Base-by-base conservation (phyloP, 2,797 vertebrate genomes). In the Spatula versicolor region DNA sequence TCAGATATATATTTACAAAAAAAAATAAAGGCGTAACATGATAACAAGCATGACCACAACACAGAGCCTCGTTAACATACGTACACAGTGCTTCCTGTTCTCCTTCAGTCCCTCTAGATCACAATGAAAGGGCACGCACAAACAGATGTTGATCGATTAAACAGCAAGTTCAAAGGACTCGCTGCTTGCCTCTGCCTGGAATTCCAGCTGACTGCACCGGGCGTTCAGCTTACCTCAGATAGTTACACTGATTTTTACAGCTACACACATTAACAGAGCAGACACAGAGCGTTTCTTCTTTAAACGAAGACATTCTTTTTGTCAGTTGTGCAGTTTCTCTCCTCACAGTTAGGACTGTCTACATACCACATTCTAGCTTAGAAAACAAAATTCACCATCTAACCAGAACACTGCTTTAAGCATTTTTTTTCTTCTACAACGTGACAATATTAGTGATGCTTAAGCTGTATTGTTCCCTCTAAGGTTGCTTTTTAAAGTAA, bases 51-150 rank as follows among this genome's bases (percentile, higher is more conserved):
- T 35, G 55, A 74, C n/a, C 89, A 91, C 60, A 56, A 60, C 56
- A 52, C 46, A 81, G 73, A 83, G 74, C 7, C 68, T 83, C 58
- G 37, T 69, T 69, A 11, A 31, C 1, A 46, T 11, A 52, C 25
- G 52, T 17, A 4, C 46, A 20, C 17, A 60, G 83, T 3, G 1
- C 23, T 62, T 4, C 2, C 50, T 56, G 3, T 12, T 30, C 58
- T 60, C 13, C 54, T 3, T n/a, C 58, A 81, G 82, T 5, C 46
- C 62, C 58, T 26, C 86, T 3, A 59, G 23, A 31, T 2, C 79
- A 12, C 39, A 52, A 39, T 0, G n/a, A 25, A 58, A 60, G 1
- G n/a, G 23, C 56, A 67, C 0, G 0, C 13, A 68, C 1, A 2
- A 69, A 18, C 16, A 50, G 11, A 28, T n/a, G 43, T 0, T 7